Conservation (phyloP, 2,888 invertebrate species). For the Thelaira solivaga region DNA sequence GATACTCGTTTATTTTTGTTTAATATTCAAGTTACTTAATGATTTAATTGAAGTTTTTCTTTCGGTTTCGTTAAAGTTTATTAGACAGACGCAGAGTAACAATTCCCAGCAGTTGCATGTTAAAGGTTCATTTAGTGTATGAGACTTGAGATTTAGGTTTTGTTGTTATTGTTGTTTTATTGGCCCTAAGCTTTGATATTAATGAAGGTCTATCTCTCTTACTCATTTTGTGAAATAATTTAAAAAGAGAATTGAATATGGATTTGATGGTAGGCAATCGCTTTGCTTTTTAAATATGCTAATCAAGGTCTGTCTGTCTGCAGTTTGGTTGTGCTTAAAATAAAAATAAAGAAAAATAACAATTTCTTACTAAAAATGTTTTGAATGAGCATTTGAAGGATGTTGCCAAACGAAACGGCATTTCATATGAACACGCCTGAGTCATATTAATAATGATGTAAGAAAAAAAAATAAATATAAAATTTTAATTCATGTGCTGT, state of each 20-base stretch:
- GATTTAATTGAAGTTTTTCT: constrained; percentile 64
- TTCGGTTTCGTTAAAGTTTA: constrained; percentile 1
- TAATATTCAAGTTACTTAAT: constrained; percentile 52
- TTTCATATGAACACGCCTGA: too few species aligned
- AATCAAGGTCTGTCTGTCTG: constrained; percentile 59
- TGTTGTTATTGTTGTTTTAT: neutral
- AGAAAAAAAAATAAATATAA: too few species aligned
- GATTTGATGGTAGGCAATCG: constrained; percentile 33
- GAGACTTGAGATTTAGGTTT: neutral
- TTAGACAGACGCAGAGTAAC: constrained; percentile 18
- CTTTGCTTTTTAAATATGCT: constrained; percentile 52
- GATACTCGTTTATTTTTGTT: constrained; percentile 43
- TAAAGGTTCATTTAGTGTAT: constrained; percentile 36
- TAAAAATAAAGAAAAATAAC: neutral
- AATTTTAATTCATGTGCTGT: too few species aligned
- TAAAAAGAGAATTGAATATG: constrained; percentile 47
- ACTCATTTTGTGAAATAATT: constrained; percentile 39
- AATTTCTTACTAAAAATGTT: neutral
- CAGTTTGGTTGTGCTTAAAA: neutral
- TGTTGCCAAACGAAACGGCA: too few species aligned
- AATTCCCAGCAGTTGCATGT: constrained; percentile 56
- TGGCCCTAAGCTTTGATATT: constrained; percentile 38
- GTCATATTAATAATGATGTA: too few species aligned
- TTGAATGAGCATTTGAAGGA: too few species aligned
- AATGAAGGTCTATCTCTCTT: constrained; percentile 59